Base-by-base conservation (phyloP, 1,140 invertebrate genomes). In the Drosophila arizonae region DNA sequence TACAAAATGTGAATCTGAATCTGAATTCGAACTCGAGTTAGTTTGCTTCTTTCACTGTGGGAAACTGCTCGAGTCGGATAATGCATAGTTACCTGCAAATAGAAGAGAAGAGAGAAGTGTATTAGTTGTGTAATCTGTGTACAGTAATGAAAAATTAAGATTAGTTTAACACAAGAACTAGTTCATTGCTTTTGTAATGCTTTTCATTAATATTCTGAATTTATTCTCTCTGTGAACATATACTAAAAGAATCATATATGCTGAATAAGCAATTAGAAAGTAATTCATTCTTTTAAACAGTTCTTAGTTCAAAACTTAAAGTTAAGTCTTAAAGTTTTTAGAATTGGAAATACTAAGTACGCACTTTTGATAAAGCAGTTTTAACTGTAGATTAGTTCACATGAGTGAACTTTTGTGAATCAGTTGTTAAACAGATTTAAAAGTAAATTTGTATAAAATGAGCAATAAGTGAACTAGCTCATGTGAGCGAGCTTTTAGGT, bases 31-130 rank as follows among this genome's bases (percentile, higher is more conserved):
- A 24, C 10, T 10, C 3, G 36, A 46, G 11, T 77, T 61, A 41
- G 67, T 41, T 65, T 50, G 46, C 6, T 36, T 36, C 46, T 50
- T 24, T 13, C 28, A 6, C 26, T 52, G 33, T 64, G 41, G 69
- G 65, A 66, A 58, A 66, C 26, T 50, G 48, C 21, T 52, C 33
- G 13, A 39, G 6, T 8, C 33, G 30, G 8, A n/a, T 46, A 64
- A 17, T 63, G 72, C 72, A 75, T 79, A 64, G 61, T 79, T 88
- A 87, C 82, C 82, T 88, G 84, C 2, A 46, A 46, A 2, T 88
- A 86, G 62, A 54, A 60, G 9, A 65, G 57, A 52, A 33, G 8
- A 30, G 8, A 5, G 1, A 11, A 11, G 3, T 10, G 41, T 6
- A 50, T 61, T 68, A 60, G 56, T 65, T 15, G 54, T 61, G 36